These are phyloP conservation scores for Sylvia atricapilla DNA, from an alignment of 2,113 vertebrate genomes.

Conservation along the genomic window DNA sequence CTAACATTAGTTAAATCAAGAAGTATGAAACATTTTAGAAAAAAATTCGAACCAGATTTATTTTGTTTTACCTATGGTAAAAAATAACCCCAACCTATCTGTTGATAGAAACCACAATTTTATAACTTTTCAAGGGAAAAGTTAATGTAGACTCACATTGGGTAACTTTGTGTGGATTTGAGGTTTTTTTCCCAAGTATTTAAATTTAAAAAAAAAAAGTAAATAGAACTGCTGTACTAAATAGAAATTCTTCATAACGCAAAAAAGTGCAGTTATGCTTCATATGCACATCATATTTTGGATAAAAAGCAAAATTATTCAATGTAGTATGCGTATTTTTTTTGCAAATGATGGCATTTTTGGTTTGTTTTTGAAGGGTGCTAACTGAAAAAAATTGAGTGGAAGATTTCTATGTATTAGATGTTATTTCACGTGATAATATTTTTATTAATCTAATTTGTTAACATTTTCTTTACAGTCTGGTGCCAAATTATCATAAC, in stretches of 20 bases:
- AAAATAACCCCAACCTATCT: accelerated
- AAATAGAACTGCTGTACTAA: neutral
- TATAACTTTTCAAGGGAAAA: neutral
- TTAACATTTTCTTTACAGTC: neutral
- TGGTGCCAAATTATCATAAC: neutral
- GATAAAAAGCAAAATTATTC: neutral
- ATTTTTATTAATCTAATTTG: neutral
- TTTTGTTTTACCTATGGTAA: neutral
- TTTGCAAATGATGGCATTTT: neutral
- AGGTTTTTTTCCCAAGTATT: accelerated
- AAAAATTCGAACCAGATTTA: neutral
- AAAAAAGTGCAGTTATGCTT: neutral
- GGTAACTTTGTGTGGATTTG: neutral
- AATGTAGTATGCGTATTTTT: neutral
- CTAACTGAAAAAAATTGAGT: neutral
- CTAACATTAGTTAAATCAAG: neutral
- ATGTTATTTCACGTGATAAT: neutral
- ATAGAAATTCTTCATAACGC: neutral
- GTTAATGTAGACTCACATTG: neutral
- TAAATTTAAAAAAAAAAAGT: neutral
- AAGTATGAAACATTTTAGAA: neutral
- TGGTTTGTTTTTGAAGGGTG: neutral
- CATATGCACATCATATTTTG: neutral
- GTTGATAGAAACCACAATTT: neutral
- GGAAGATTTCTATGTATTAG: neutral